A percentile compares a stretch with the other conserved stretches of the same genome.
phyloP scores from a whole-genome alignment of 2,797 vertebrate species.

The Poecilia picta region DNA sequence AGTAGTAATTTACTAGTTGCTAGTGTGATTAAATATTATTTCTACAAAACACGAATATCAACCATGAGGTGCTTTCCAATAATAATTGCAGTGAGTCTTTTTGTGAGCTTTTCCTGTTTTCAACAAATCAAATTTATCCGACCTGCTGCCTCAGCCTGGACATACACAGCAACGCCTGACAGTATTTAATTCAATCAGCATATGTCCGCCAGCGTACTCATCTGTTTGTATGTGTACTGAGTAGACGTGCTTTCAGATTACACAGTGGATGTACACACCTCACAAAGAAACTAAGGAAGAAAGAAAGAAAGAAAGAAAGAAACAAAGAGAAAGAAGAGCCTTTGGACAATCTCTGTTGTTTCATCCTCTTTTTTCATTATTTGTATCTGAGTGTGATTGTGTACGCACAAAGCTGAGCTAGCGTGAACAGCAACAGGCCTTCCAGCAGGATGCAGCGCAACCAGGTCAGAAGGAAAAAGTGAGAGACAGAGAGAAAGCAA shows the following conservation, averaged over 20 bases:
- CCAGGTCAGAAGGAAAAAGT: slow-evolving; percentile 42
- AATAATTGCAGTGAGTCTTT: background rate
- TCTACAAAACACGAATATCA: background rate
- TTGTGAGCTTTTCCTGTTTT: background rate
- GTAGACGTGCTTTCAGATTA: background rate
- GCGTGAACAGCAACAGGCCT: slow-evolving; percentile 31
- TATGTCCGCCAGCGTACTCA: background rate
- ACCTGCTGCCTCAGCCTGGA: slow-evolving; percentile 1
- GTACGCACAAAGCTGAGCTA: slow-evolving; percentile 11
- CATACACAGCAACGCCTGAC: background rate
- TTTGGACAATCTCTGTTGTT: background rate
- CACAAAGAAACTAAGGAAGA: background rate
- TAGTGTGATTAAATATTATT: background rate
- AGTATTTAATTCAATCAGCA: slow-evolving; percentile 4
- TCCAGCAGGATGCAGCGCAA: slow-evolving; percentile 49
- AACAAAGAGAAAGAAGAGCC: too few species aligned
- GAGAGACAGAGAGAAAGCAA: background rate
- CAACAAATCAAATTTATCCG: background rate
- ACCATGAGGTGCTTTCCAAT: background rate
- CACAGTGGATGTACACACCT: background rate
- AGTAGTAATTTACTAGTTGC: background rate
- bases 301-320: background rate
- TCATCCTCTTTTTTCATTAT: background rate
- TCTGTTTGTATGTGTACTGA: background rate
- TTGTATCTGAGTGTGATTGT: slow-evolving; percentile 2